Percentiles rank a stretch among this genome's conserved stretches.
Conservation (phyloP, 2,888 invertebrate species). For the Ernsta delagoae region DNA sequence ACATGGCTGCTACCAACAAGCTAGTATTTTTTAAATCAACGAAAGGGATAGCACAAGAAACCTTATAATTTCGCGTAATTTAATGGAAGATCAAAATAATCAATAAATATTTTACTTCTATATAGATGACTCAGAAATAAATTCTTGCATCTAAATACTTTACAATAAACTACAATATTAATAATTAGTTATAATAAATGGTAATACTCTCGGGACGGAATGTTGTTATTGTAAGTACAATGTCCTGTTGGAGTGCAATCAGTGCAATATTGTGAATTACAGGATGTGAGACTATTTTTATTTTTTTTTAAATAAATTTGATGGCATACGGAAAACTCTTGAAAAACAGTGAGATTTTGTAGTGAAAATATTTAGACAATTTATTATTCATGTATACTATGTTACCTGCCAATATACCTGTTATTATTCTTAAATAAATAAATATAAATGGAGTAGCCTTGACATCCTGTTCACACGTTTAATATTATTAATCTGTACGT, state of each 20-base stretch:
- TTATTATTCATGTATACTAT: no score
- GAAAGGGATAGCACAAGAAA: background rate
- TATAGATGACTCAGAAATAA: conserved; percentile 13
- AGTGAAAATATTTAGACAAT: background rate
- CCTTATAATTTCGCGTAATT: background rate
- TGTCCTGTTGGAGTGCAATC: background rate
- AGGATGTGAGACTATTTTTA: background rate
- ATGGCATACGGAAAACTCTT: no score
- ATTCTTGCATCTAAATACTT: conserved; percentile 22
- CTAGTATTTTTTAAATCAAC: no score
- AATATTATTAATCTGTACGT: background rate
- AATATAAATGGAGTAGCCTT: background rate
- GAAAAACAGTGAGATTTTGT: no score
- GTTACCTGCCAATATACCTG: no score
- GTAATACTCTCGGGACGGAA: conserved; percentile 79
- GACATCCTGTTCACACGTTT: conserved; percentile 3
- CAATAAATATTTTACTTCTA: conserved; percentile 30
- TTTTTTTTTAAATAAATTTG: no score
- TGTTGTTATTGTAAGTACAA: conserved; percentile 47
- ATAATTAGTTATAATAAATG: conserved; percentile 52
- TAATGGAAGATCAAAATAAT: conserved; percentile 24
- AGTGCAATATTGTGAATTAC: background rate
- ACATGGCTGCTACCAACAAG: no score
- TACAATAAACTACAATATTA: conserved; percentile 30
- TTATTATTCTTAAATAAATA: no score